Evolutionary conservation across 2,113 vertebrate species (phyloP), one percentile per base, ranked within the genome.

Genomic region (Eublepharis macularius): DNA sequence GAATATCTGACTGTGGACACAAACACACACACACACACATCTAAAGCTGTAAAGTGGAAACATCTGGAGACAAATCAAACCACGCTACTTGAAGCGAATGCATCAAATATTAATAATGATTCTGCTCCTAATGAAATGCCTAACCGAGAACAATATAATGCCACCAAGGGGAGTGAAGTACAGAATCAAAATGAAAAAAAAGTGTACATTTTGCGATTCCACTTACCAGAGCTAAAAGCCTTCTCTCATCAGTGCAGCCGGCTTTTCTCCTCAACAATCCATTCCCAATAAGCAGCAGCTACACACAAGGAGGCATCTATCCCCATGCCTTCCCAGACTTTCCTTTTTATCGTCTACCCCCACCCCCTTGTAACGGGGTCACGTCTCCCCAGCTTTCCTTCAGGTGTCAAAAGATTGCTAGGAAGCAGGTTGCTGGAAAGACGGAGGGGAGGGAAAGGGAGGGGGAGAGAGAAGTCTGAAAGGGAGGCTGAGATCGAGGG

Each of bases 231-330:
- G 90, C 81, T 88, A 88, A 0, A 84, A 92, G 91, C 76, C 93
- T 90, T 84, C 82, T 77, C 77, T 83, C 86, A 91, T 68, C 87
- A 94, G 89, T 19, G 92, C 85, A 92, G 93, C 88, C 94, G 88
- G 89, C 91, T 94, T 95, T 94, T 95, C 91, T 93, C 94, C 91
- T 94, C 91, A 93, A 81, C 89, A 96, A 95, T 95, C 95, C 95
- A 96, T 95, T 92, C 91, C 95, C 96, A 95, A 97, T 95, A 96
- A 96, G 94, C 95, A 95, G 96, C 95, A 94, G 96, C 94, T 95
- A 96, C 94, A 76, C 86, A 85, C 85, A 87, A 95, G 95, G 95
- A 95, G 92, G 90, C 91, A 82, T 90, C 89, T 77, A 83, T 87
- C 86, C 90, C 88, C 91, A 70, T 88, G 86, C 94, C 88, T 92